A percentile compares a stretch with the other conserved stretches of the same genome.
Evolutionary conservation across 2,113 vertebrate species (phyloP).

Genomic region (Daubentonia madagascariensis): DNA sequence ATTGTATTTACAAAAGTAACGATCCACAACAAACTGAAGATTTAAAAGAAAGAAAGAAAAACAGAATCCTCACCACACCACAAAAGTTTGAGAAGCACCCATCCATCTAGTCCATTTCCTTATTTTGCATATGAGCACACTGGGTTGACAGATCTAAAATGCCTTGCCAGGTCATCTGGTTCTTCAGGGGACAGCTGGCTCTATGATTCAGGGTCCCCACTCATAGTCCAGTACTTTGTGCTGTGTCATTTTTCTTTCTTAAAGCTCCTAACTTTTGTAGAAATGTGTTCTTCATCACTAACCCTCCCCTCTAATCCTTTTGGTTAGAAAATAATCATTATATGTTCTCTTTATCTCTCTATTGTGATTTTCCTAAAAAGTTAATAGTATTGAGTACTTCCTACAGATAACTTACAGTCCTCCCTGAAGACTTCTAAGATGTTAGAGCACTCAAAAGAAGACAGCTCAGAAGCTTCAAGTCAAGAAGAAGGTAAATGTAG

Average conservation of each 20-base stretch:
- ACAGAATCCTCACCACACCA: not conserved
- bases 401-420: conserved; percentile 88
- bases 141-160: not conserved
- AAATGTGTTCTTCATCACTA: not conserved
- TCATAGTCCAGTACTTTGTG: not conserved
- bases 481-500: conserved; percentile 92
- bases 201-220: fast-evolving
- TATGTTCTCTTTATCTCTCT: not conserved
- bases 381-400: conserved; percentile 74
- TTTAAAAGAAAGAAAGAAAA: not conserved
- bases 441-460: conserved; percentile 88
- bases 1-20: not conserved
- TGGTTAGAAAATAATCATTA: not conserved
- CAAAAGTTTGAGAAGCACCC: not conserved
- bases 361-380: conserved; percentile 68
- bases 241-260: not conserved
- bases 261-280: not conserved
- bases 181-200: not conserved
- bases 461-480: conserved; percentile 96
- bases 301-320: not conserved
- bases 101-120: not conserved
- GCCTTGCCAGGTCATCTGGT: too few relatives aligned
- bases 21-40: not conserved
- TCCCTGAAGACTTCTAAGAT: conserved; percentile 87
- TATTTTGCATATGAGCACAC: fast-evolving